Evolutionary conservation across 2,797 vertebrate genomes (phyloP).

Genomic region (Pseudochaenichthys georgianus): DNA sequence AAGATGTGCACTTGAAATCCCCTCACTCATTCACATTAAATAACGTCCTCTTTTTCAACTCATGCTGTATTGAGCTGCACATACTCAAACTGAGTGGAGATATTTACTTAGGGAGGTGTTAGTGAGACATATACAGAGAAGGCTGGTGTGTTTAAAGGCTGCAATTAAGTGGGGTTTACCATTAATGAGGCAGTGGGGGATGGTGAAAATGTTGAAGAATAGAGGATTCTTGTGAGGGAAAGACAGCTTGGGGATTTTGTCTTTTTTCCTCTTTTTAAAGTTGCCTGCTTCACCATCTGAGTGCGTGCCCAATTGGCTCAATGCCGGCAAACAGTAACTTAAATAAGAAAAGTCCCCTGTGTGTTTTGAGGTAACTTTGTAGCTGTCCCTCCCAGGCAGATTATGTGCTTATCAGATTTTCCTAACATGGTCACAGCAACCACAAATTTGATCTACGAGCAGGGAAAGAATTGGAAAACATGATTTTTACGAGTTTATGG

Average conservation of each 20-base stretch:
- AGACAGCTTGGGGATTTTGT: constrained; percentile 54
- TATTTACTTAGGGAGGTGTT: constrained; percentile 52
- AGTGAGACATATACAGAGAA: constrained; percentile 43
- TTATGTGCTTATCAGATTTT: constrained; percentile 62
- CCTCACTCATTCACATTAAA: constrained; percentile 41
- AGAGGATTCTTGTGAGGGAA: constrained; percentile 41
- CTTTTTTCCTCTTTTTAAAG: constrained; percentile 33
- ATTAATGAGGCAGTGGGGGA: constrained; percentile 52
- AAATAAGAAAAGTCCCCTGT: constrained; percentile 45
- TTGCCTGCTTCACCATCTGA: constrained; percentile 43
- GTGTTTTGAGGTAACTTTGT: constrained; percentile 52
- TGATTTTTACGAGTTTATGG: constrained; percentile 38
- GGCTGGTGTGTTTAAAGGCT: constrained; percentile 45
- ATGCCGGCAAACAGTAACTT: constrained; percentile 56
- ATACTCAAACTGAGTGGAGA: constrained; percentile 41
- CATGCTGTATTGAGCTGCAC: constrained; percentile 23
- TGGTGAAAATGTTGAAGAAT: constrained; percentile 35
- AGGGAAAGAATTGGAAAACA: constrained; percentile 28
- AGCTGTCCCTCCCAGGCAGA: constrained; percentile 45
- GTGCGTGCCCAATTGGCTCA: constrained; percentile 33
- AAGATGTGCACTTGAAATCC: constrained; percentile 36
- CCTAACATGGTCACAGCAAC: constrained; percentile 47
- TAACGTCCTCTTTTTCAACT: constrained; percentile 12
- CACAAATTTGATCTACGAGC: constrained; percentile 34
- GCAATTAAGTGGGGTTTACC: constrained; percentile 57